These are phyloP conservation scores for Prunella strophiata DNA, from an alignment of 2,797 vertebrate genomes.

Conservation along the genomic window DNA sequence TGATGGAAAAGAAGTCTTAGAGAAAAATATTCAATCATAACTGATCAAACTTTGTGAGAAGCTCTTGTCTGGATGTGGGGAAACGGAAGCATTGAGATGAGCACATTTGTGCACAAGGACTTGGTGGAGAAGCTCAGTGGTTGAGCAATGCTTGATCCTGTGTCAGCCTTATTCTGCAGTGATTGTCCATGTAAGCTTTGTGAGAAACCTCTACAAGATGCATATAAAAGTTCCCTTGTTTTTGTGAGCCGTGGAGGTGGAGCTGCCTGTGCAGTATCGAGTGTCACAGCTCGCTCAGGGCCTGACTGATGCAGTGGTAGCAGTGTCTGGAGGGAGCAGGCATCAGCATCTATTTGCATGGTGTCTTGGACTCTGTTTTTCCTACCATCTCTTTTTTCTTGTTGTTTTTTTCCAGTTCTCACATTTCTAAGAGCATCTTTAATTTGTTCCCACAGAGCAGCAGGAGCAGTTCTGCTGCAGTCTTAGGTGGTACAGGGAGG, in stretches of 20 bases:
- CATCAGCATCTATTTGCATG: background rate
- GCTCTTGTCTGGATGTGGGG: background rate
- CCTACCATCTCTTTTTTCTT: background rate
- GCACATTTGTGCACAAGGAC: background rate
- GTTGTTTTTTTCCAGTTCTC: background rate
- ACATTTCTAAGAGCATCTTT: background rate
- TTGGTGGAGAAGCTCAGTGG: background rate
- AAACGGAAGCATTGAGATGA: background rate
- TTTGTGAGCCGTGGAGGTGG: background rate
- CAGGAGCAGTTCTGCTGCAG: background rate
- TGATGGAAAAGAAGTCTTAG: background rate
- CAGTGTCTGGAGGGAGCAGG: background rate
- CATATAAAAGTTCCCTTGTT: accelerated
- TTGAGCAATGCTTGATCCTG: accelerated
- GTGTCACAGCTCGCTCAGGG: background rate
- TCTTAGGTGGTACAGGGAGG: background rate
- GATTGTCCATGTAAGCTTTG: background rate
- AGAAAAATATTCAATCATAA: background rate
- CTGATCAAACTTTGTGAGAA: background rate
- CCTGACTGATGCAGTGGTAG: background rate
- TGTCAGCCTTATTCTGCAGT: background rate
- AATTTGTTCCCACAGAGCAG: background rate
- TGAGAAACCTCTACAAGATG: background rate
- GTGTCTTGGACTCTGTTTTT: background rate
- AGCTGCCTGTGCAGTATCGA: background rate